Evolutionary conservation across 2,113 vertebrate species (phyloP).

Genomic region (Ia io): DNA sequence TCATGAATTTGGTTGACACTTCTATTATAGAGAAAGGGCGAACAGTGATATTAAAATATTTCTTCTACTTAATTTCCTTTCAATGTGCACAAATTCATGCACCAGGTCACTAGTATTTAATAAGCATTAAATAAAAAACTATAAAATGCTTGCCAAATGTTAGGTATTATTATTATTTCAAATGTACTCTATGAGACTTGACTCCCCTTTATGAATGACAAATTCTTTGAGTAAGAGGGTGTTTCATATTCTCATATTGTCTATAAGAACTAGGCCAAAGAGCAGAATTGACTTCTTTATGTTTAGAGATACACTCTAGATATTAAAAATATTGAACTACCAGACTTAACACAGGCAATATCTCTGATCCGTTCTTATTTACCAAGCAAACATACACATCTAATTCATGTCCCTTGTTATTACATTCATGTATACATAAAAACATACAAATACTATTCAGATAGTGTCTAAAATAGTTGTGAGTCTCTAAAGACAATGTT

Average conservation of each 20-base stretch:
- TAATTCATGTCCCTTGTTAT: background rate
- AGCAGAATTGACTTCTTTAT: background rate
- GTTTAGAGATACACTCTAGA: background rate
- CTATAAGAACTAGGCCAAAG: background rate
- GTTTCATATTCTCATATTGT: background rate
- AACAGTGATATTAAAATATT: no score
- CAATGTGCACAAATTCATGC: no score
- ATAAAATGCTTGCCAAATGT: background rate
- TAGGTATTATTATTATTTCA: background rate
- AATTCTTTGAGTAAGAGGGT: background rate
- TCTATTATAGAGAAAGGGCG: no score
- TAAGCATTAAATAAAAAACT: constrained; percentile 25
- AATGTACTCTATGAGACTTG: background rate
- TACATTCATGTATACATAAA: background rate
- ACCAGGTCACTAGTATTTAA: background rate
- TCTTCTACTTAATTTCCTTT: no score
- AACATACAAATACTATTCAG: background rate
- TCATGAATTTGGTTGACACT: no score
- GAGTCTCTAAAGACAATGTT: background rate
- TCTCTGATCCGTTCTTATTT: background rate
- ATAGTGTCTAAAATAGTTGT: background rate
- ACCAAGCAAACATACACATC: background rate
- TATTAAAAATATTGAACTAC: constrained; percentile 26
- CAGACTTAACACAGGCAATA: background rate
- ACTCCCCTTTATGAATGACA: background rate